These are phyloP conservation scores for Drosophila mayaguana DNA, from an alignment of 2,888 invertebrate species.

Conservation along the genomic window DNA sequence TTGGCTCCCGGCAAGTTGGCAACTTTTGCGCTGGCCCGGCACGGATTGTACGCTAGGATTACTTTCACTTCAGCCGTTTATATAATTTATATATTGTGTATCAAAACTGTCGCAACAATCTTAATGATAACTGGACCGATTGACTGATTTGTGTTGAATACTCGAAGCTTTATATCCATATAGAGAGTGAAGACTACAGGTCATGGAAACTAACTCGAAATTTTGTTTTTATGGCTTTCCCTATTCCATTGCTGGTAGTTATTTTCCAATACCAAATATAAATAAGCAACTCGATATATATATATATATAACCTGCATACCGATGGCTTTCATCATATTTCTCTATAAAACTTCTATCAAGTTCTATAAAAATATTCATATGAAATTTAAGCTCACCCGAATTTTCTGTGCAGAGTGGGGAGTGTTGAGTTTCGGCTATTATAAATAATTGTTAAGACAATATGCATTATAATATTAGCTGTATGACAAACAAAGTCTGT, in stretches of 20 bases:
- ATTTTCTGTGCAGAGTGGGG: no score
- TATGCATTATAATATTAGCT: no score
- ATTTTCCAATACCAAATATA: background rate
- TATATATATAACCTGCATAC: background rate
- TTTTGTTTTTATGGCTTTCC: background rate
- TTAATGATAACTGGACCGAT: background rate
- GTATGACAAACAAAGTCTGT: no score
- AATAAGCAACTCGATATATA: no score
- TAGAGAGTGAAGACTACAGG: background rate
- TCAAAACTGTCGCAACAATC: background rate
- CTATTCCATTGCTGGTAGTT: background rate
- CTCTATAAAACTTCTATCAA: background rate
- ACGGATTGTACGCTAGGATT: constrained; percentile 25
- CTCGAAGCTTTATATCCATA: background rate
- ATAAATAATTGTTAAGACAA: no score
- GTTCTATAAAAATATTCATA: background rate
- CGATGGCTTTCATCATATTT: no score
- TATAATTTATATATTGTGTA: constrained; percentile 4
- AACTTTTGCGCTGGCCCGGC: constrained; percentile 38
- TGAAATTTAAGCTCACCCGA: background rate
- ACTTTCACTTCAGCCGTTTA: background rate
- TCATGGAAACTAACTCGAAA: no score
- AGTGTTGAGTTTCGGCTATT: no score
- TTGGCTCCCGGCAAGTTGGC: constrained; percentile 8
- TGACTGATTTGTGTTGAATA: background rate